A percentile compares a stretch with the other conserved stretches of the same genome.
Evolutionary conservation across 1,140 invertebrate genomes (phyloP).

Genomic region (Euglossa dilemma): DNA sequence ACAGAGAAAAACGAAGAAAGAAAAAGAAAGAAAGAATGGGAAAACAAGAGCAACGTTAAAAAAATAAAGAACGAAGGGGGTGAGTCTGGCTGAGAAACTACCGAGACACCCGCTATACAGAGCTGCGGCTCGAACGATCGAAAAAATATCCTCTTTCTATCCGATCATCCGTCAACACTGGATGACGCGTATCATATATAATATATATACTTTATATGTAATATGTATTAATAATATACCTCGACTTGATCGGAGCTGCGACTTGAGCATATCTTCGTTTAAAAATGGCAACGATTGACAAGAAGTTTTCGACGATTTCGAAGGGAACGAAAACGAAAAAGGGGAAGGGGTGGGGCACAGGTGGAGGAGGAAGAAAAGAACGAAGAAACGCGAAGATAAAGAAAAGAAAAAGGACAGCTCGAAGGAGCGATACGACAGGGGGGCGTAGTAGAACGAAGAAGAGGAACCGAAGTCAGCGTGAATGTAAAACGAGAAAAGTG

Average conservation of each 20-base stretch:
- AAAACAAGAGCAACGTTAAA: conserved; percentile 28
- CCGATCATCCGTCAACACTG: conserved; percentile 43
- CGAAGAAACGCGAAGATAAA: neutral
- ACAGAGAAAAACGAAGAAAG: neutral
- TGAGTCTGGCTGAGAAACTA: conserved; percentile 49
- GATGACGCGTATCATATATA: conserved; percentile 61
- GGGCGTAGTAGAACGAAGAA: neutral
- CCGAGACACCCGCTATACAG: conserved; percentile 47
- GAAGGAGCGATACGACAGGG: no score
- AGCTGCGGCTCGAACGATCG: conserved; percentile 57
- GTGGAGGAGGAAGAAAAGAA: no score
- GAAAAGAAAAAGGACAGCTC: no score
- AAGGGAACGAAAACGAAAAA: conserved; percentile 56
- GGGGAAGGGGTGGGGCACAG: no score
- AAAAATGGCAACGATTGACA: conserved; percentile 74
- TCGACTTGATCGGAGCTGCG: conserved; percentile 70
- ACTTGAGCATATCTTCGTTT: conserved; percentile 72
- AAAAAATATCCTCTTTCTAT: conserved; percentile 64
- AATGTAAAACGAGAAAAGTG: conserved; percentile 14
- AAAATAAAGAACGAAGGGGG: conserved; percentile 34
- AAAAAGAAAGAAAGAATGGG: neutral
- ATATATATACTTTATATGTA: conserved; percentile 65
- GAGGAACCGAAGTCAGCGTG: conserved; percentile 39
- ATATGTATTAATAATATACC: conserved; percentile 62
- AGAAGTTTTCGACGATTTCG: conserved; percentile 64